These are phyloP conservation scores for Knipowitschia caucasica DNA, from an alignment of 2,797 vertebrate species.

Conservation along the genomic window DNA sequence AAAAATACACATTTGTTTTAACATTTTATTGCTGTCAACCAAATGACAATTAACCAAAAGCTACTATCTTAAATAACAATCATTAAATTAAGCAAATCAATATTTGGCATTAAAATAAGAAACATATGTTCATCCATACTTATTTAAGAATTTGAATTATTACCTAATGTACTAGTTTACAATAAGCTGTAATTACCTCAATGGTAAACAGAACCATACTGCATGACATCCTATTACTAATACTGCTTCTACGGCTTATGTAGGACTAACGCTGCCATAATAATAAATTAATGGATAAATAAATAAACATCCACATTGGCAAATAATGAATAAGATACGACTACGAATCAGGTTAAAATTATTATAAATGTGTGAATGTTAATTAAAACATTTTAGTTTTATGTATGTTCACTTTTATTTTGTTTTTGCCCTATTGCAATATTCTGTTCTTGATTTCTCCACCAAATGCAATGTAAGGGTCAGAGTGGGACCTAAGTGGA, in stretches of 20 bases:
- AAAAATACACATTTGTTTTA: conserved; percentile 48
- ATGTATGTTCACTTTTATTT: too few relatives aligned
- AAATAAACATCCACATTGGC: too few relatives aligned
- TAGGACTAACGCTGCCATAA: too few relatives aligned
- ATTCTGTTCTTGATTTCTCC: too few relatives aligned
- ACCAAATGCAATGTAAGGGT: too few relatives aligned
- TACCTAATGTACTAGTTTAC: conserved; percentile 25
- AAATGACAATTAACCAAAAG: conserved; percentile 68
- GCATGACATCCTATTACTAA: conserved; percentile 45
- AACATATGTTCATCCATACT: conserved; percentile 26
- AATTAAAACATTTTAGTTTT: too few relatives aligned
- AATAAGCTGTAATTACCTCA: conserved; percentile 39
- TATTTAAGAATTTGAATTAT: conserved; percentile 7
- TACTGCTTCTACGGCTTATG: conserved; percentile 26
- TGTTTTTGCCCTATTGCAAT: too few relatives aligned
- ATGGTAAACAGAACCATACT: conserved; percentile 52
- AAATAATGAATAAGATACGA: too few relatives aligned
- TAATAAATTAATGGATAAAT: too few relatives aligned
- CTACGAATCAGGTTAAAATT: too few relatives aligned
- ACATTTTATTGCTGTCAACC: conserved; percentile 83
- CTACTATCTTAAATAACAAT: conserved; percentile 60
- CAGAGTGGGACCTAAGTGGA: too few relatives aligned
- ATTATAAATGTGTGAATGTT: too few relatives aligned
- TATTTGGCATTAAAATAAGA: conserved; percentile 71
- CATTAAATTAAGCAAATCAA: conserved; percentile 61